Base-by-base conservation (phyloP, 1,140 invertebrate species). In the Cydia amplana region DNA sequence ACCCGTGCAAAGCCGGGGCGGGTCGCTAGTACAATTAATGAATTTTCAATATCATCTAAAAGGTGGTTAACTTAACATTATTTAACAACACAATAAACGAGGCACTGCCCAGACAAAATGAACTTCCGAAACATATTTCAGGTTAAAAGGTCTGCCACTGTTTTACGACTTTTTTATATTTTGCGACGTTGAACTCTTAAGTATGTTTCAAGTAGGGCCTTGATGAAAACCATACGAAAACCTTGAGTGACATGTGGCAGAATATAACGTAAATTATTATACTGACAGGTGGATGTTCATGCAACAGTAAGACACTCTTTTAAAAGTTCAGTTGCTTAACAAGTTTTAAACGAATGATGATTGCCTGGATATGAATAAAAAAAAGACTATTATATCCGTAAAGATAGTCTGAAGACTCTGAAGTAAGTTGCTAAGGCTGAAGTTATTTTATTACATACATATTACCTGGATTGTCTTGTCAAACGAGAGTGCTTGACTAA, bases 211-310 rank as follows among this genome's bases (percentile, higher is more conserved):
- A 60, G 55, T 23, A 51, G n/a, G 51, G 55, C 55, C 55, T 60
- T 60, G 55, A 60, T 20, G 55, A 60, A 20, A 60, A 60, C 55
- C 55, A 23, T 60, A 60, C 55, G 55, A 60, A 20, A 60, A 60
- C 55, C 55, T 60, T 60, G 20, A 60, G 55, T 23, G 55, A 60
- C 32, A 32, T 32, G 9, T 60, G 55, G 55, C 55, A 60, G 18
- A 60, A 60, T 5, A 23, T 60, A 12, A 55, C 51, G 51, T 55
- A 55, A 55, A 23, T 60, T 60, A 12, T 23, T 60, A 32, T 32
- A 32, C 20, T 23, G 55, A 23, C 55, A 60, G 55, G 55, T 60
- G 55, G 20, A 60, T 23, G 16, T 18, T 14, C 46, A 51, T n/a
- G 16, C 4, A 51, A 51, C 49, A 51, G 4, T 51, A 51, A 51